Evolutionary conservation across 2,797 vertebrate genomes (phyloP), one percentile per base, ranked within the genome.

Genomic region (Myiotriccus ornatus): DNA sequence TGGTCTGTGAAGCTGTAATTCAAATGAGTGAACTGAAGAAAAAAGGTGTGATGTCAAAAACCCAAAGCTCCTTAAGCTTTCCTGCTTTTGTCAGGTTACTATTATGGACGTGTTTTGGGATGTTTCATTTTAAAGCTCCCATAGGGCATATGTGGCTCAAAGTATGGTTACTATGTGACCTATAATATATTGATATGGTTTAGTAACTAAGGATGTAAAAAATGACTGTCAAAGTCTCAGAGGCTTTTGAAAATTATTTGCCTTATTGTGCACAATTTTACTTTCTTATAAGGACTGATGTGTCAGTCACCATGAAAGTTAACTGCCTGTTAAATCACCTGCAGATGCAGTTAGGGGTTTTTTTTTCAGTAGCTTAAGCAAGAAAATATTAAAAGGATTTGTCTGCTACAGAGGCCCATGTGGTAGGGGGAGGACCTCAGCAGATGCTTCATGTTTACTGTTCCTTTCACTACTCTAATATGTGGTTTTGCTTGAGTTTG

Each of bases 291-390:
- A 73, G 50, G 39, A 22, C 46, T 22, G 24, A 60, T 32, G 7
- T 71, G 23, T 75, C 69, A 35, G 46, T 91, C 35, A 34, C 70
- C 28, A 9, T 35, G 30, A 80, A 92, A 82, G 34, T 79, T 67
- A 83, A 83, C 62, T 89, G 56, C 47, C 21, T 80, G 11, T 85
- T 93, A 89, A 89, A 91, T 95, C 87, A 91, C 71, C 64, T 87
- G 68, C 49, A 64, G 81, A 28, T 68, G 32, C 75, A 80, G 56
- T 46, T 91, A 43, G 12, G 20, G 15, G 7, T 41, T 90, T 0
- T 16, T 49, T 65, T 81, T 87, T 80, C 32, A 44, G 79, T 89
- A 77, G 44, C 60, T 89, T 89, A 79, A 91, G 67, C 14, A 34
- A 55, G 75, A 16, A 63, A 65, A 64, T 77, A 89, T 52, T 87